Base-by-base conservation (phyloP, 2,113 vertebrate species). In the Serinus canaria region DNA sequence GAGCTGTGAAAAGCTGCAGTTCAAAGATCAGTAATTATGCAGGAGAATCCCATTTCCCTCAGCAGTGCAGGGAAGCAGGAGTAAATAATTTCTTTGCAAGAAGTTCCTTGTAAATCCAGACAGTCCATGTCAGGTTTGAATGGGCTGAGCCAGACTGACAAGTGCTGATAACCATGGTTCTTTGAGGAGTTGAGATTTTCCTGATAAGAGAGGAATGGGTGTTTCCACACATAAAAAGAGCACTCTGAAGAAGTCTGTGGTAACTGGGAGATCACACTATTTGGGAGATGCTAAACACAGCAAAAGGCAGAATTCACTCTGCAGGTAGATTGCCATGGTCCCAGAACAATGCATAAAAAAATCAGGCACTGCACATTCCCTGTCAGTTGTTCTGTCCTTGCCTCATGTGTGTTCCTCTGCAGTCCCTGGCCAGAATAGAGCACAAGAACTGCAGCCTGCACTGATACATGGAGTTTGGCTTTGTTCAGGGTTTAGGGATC, bases 1-100 rank as follows among this genome's bases (percentile, higher is more conserved):
- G 88, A 93, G 41, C 83, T 66, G 30, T 78, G 90, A 80, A 92
- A 91, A 80, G 64, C 35, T 77, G 55, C 43, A 77, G 55, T 93
- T 91, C 59, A 58, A 31, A 92, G 88, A 83, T 87, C 91, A 84
- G 3, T 79, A 87, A 93, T 93, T 93, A 85, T 72, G 90, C 73
- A 69, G 10, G 33, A 88, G 74, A 92, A 87, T 76, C 37, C 39
- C 56, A 59, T 94, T 92, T 96, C 67, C 43, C 52, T 75, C 31
- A 37, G 22, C 44, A 76, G 58, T 30, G n/a, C 56, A 89, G 52
- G 35, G 41, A 46, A 83, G 67, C 52, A 86, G 83, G 78, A 82
- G 39, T 77, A 94, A 95, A 83, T 74, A 6, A 47, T 52, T 83
- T 83, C 20, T 91, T 49, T 94, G 28, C 16, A 41, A 37, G 35